These are phyloP conservation scores for Tinamus guttatus DNA, from an alignment of 2,113 vertebrate species.

Conservation along the genomic window DNA sequence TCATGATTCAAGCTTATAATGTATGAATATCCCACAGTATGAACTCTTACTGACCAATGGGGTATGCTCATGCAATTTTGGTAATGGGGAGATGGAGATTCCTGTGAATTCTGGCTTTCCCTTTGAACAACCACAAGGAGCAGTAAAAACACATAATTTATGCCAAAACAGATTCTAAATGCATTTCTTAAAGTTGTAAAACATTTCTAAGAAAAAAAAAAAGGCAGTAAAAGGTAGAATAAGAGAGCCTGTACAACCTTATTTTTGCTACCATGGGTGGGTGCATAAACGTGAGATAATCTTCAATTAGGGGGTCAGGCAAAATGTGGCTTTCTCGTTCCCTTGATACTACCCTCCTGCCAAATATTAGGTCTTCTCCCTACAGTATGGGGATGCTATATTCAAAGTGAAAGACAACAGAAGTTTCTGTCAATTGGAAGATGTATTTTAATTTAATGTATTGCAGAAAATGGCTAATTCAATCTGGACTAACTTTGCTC, in stretches of 20 bases:
- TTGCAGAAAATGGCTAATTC: neutral
- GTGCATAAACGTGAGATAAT: neutral
- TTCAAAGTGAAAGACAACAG: neutral
- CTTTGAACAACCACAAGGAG: neutral
- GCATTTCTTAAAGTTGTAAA: neutral
- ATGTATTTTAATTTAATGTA: neutral
- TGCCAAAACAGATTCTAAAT: neutral
- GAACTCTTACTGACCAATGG: neutral
- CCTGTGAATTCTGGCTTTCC: neutral
- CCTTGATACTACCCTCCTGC: neutral
- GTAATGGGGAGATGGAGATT: neutral
- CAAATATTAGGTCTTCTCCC: neutral
- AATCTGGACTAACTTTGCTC: neutral
- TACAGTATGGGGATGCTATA: rapidly evolving
- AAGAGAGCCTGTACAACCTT: neutral
- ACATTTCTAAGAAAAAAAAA: too few species aligned
- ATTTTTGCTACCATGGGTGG: neutral
- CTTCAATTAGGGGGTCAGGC: neutral
- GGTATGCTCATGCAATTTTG: neutral
- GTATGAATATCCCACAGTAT: neutral
- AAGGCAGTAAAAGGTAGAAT: neutral
- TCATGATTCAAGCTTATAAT: neutral
- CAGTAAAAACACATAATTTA: neutral
- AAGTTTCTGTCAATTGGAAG: neutral
- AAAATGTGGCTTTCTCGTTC: neutral